Percentiles rank a stretch among this genome's conserved stretches.
phyloP scores from a whole-genome alignment of 2,113 vertebrate species.

The Ceyx margarethae region DNA sequence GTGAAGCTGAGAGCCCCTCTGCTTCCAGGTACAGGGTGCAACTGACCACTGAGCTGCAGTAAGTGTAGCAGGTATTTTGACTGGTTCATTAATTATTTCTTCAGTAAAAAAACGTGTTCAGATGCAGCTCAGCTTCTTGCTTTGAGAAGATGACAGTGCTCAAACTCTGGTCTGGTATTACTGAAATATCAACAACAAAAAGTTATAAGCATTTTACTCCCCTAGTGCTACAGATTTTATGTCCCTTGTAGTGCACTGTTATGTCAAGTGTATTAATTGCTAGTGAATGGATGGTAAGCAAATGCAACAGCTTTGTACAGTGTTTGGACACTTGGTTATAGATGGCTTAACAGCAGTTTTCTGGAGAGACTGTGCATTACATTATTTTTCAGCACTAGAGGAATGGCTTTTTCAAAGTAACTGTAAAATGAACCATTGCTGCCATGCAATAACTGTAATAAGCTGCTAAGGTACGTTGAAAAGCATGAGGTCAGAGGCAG shows the following conservation, averaged over 20 bases:
- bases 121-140: conserved; percentile 42
- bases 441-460: conserved; percentile 38
- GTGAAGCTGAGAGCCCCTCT: not conserved
- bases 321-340: conserved; percentile 65
- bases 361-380: conserved; percentile 35
- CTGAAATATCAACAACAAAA: conserved; percentile 22
- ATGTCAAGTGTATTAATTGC: conserved; percentile 61
- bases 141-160: conserved; percentile 63
- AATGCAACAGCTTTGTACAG: conserved; percentile 59
- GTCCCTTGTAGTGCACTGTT: conserved; percentile 28
- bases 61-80: conserved; percentile 29
- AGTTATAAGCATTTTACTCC: conserved; percentile 56
- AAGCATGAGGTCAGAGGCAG: conserved; percentile 59
- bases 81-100: conserved; percentile 47
- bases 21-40: not conserved
- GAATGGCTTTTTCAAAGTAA: conserved; percentile 45
- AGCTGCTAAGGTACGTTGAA: conserved; percentile 50
- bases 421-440: conserved; percentile 50
- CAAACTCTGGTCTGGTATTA: conserved; percentile 49
- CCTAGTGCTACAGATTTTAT: conserved; percentile 59
- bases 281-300: conserved; percentile 37
- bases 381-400: conserved; percentile 49
- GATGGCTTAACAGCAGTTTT: conserved; percentile 64
- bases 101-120: conserved; percentile 68
- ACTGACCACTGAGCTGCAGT: not conserved